Base-by-base conservation (phyloP, 2,888 invertebrate genomes). In the Parelbella ahira region DNA sequence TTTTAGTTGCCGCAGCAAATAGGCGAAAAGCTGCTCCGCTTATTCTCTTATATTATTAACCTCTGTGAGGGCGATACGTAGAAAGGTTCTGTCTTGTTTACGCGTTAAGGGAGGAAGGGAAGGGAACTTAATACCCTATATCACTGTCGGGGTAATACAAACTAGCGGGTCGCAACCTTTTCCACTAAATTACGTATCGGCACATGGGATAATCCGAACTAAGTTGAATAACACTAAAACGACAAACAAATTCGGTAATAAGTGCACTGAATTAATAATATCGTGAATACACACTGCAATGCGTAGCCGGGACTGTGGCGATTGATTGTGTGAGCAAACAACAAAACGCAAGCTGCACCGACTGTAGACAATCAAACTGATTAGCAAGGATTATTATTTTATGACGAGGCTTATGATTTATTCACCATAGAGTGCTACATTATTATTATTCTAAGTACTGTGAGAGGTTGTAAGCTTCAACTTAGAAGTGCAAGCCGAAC, bases 131-230 rank as follows among this genome's bases (percentile, higher is more conserved):
- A 86, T 86, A 78, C 78, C 82, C 86, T 84, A 81, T 86, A 84
- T 87, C 84, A 87, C 81, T 83, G 83, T 80, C 82, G 74, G 78
- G 72, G 76, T 75, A 78, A 81, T 79, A 80, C 82, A 81, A 86
- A 84, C 82, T 84, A 77, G 80, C 75, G 65, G 84, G 78, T 80
- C 80, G 70, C 75, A 81, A 83, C 84, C 84, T 86, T 86, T 84
- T 83, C 83, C 82, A 81, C 78, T 83, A 79, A 84, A 87, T 87
- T 87, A 79, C 80, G 76, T 84, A 87, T 86, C 76, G 81, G 80
- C 76, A 70, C 67, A 75, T 66, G 76, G 80, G 80, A 81, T 86
- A 80, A 83, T 80, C 81, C 72, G 53, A 68, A 67, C 71, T 75
- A 69, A 81, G 73, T 81, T 70, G 74, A 77, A 74, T 81, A 76